A percentile compares a stretch with the other conserved stretches of the same genome.
Evolutionary conservation across 2,113 vertebrate species (phyloP).

Genomic region (Mystacornis crossleyi): DNA sequence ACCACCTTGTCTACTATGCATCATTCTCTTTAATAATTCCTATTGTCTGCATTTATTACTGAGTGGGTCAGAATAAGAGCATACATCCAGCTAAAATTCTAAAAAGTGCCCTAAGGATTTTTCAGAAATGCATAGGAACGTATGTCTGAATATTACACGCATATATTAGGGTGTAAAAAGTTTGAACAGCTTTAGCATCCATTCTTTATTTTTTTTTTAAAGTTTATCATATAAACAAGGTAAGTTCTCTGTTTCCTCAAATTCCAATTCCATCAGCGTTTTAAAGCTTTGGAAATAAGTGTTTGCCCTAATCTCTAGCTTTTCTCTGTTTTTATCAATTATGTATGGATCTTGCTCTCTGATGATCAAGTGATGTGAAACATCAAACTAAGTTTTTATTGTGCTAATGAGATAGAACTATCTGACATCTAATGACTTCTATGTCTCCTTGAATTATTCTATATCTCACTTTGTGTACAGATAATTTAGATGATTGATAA

Average conservation of each 20-base stretch:
- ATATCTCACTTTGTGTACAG: neutral
- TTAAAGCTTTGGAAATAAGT: neutral
- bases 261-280: neutral
- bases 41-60: neutral
- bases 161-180: neutral
- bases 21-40: neutral
- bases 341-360: constrained; percentile 8
- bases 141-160: neutral
- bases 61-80: neutral
- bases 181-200: neutral
- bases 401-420: constrained; percentile 29
- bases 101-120: neutral
- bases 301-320: neutral
- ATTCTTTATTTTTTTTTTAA: neutral
- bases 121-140: neutral
- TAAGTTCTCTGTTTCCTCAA: neutral
- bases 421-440: constrained; percentile 30
- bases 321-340: constrained; percentile 25
- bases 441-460: constrained; percentile 40
- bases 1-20: neutral
- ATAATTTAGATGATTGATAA: neutral
- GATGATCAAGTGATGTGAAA: constrained; percentile 20
- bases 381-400: constrained; percentile 42
- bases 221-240: neutral
- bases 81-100: neutral